These are phyloP conservation scores for Lampris megalopsis DNA, from an alignment of 2,113 vertebrate species.

Conservation along the genomic window DNA sequence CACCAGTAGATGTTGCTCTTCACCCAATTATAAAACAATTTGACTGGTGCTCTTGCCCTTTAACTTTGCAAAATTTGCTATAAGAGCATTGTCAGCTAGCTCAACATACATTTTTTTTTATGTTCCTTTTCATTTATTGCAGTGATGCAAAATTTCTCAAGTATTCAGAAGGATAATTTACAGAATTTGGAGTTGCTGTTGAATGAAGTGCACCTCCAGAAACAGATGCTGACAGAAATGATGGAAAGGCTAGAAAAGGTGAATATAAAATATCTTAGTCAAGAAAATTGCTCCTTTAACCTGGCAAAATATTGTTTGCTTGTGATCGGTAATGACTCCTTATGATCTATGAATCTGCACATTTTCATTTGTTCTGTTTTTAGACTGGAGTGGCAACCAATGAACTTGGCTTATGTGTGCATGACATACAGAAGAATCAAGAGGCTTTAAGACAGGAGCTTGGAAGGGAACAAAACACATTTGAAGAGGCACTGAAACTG, in stretches of 20 bases:
- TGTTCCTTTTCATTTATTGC: slow-evolving; percentile 22
- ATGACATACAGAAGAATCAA: slow-evolving; percentile 67
- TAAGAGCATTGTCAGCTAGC: neutral
- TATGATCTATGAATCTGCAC: too few relatives aligned
- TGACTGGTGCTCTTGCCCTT: neutral
- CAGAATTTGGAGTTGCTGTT: slow-evolving; percentile 68
- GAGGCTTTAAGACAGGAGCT: slow-evolving; percentile 70
- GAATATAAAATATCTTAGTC: slow-evolving; percentile 12
- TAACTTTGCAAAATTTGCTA: neutral
- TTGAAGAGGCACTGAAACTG: slow-evolving; percentile 72
- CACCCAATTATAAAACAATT: neutral
- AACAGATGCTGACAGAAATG: slow-evolving; percentile 62
- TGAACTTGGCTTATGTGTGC: slow-evolving; percentile 65
- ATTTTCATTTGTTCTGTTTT: slow-evolving; percentile 24
- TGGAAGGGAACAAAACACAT: slow-evolving; percentile 61
- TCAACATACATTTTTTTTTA: neutral
- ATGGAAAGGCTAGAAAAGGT: slow-evolving; percentile 75
- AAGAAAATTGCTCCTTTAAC: neutral
- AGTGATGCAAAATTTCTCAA: slow-evolving; percentile 74
- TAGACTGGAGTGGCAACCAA: slow-evolving; percentile 61
- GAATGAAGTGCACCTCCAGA: slow-evolving; percentile 66
- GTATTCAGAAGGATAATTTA: slow-evolving; percentile 65
- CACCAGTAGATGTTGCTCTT: slow-evolving; percentile 61
- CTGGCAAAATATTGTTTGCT: neutral
- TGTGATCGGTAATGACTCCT: slow-evolving; percentile 6